A percentile compares a stretch with the other conserved stretches of the same genome.
These are phyloP conservation scores for Ommatoiulus sabulosus DNA, from an alignment of 2,888 invertebrate species.

Conservation along the genomic window DNA sequence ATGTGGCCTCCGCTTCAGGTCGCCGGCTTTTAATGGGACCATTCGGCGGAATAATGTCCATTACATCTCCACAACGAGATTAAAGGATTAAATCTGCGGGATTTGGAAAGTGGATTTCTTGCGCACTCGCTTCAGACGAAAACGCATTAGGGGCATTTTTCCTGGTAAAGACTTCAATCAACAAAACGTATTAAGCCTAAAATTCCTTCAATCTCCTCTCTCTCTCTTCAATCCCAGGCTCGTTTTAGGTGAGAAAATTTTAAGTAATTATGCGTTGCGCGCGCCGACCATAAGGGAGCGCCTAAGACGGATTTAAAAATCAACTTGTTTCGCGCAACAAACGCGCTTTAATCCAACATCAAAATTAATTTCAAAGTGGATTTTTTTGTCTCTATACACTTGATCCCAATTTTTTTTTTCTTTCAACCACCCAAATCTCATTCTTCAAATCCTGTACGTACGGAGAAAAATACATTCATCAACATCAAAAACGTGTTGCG, in stretches of 20 bases:
- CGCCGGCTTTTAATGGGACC: constrained; percentile 27
- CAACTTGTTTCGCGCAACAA: constrained; percentile 20
- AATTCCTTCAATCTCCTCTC: background rate
- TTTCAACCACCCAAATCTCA: background rate
- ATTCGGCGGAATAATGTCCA: constrained; percentile 28
- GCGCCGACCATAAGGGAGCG: background rate
- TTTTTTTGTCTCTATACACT: constrained; percentile 31
- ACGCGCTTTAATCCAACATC: constrained; percentile 28
- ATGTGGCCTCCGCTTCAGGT: constrained; percentile 19
- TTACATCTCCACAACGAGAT: constrained; percentile 34
- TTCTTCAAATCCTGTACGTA: background rate
- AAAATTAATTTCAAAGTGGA: constrained; percentile 34
- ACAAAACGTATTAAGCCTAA: constrained; percentile 21
- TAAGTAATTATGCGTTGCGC: background rate
- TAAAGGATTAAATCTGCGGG: constrained; percentile 22
- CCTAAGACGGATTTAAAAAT: constrained; percentile 20
- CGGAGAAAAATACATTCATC: background rate
- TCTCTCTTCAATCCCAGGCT: background rate
- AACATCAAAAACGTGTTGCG: constrained; percentile 34
- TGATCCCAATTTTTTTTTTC: constrained; percentile 12
- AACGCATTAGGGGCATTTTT: constrained; percentile 29
- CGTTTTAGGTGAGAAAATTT: constrained; percentile 29
- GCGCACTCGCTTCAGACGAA: constrained; percentile 2
- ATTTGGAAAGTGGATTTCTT: constrained; percentile 34
- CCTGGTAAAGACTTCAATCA: constrained; percentile 34